These are phyloP conservation scores for Melospiza melodia DNA, from an alignment of 2,113 vertebrate genomes.

Conservation along the genomic window DNA sequence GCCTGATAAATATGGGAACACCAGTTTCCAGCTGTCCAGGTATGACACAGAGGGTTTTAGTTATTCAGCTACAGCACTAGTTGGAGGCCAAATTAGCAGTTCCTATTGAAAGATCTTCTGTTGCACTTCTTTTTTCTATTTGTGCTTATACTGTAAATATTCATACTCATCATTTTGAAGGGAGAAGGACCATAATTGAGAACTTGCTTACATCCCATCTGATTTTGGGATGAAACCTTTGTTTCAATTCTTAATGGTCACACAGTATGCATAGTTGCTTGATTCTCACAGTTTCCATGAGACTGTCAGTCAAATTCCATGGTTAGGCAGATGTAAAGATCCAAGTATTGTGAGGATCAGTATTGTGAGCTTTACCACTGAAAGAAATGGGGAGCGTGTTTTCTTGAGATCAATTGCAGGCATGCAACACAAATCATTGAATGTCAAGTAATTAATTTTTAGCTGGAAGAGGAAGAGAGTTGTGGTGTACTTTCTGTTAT, in stretches of 20 bases:
- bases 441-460: neutral
- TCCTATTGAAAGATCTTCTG: neutral
- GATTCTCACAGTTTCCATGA: neutral
- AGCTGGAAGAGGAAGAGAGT: neutral
- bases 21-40: conserved; percentile 94
- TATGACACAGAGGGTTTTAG: conserved; percentile 49
- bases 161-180: neutral
- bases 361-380: neutral
- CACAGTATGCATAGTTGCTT: neutral
- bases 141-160: neutral
- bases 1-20: conserved; percentile 99
- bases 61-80: neutral
- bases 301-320: neutral
- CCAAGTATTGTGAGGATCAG: neutral
- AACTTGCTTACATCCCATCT: neutral
- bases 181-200: neutral
- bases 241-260: neutral
- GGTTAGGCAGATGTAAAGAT: neutral
- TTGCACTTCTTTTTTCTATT: neutral
- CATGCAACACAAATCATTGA: neutral
- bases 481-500: neutral
- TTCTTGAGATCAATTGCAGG: neutral
- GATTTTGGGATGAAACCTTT: neutral
- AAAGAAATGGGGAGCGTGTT: neutral
- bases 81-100: neutral